phyloP scores from a whole-genome alignment of 2,888 invertebrate genomes.

The Lochmaea crataegi region DNA sequence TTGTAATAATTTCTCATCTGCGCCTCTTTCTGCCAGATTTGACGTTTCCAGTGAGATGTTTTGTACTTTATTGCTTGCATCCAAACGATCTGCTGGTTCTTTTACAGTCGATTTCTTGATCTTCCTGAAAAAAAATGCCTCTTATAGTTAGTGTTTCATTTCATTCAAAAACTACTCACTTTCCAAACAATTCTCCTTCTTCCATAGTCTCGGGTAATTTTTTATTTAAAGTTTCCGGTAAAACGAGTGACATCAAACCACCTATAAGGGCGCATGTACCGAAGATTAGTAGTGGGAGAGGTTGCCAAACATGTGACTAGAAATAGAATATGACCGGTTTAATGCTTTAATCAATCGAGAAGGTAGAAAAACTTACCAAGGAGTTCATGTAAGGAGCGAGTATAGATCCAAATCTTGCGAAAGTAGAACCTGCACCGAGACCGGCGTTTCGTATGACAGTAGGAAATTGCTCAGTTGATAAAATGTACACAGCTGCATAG shows the following conservation, averaged over 20 bases:
- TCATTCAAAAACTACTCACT: constrained; percentile 60
- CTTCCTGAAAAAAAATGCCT: constrained; percentile 12
- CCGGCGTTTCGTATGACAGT: constrained; percentile 77
- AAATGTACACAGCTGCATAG: constrained; percentile 79
- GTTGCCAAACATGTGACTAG: constrained; percentile 70
- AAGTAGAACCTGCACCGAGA: constrained; percentile 73
- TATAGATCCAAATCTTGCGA: constrained; percentile 73
- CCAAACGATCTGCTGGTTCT: not conserved
- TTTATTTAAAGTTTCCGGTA: constrained; percentile 76
- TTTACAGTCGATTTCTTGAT: constrained; percentile 3
- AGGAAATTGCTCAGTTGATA: constrained; percentile 81
- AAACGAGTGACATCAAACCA: constrained; percentile 69
- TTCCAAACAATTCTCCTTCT: constrained; percentile 73
- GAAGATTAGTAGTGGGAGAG: constrained; percentile 71
- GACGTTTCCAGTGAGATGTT: not conserved
- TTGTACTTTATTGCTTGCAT: constrained; percentile 4
- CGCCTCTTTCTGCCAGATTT: constrained; percentile 3
- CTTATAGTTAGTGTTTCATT: too few relatives aligned
- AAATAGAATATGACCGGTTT: constrained; percentile 34
- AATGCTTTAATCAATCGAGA: too few relatives aligned
- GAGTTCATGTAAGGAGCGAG: constrained; percentile 72
- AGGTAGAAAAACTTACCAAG: constrained; percentile 62
- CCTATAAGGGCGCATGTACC: constrained; percentile 70
- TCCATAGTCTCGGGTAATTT: constrained; percentile 75
- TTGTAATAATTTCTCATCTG: constrained; percentile 21